Conservation (phyloP, 2,888 invertebrate genomes). For the Macrophya alboannulata region DNA sequence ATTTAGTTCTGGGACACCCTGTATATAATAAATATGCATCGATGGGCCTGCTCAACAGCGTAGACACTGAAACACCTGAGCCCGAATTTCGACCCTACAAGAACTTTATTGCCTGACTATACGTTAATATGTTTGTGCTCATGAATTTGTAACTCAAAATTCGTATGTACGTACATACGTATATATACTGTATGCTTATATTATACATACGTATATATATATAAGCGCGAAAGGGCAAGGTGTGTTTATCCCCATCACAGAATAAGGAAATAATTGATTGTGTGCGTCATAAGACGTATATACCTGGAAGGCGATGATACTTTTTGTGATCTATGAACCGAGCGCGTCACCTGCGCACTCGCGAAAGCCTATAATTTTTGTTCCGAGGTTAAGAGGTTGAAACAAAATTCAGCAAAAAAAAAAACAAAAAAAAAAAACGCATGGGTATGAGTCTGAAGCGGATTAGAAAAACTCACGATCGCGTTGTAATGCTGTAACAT, state of each 20-base stretch:
- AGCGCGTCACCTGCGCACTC: neutral
- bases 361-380: neutral
- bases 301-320: neutral
- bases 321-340: conserved; percentile 7
- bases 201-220: no score
- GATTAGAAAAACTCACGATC: neutral
- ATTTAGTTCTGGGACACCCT: no score
- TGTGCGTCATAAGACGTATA: conserved; percentile 9
- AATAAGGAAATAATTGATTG: neutral
- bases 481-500: neutral
- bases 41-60: no score
- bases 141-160: no score
- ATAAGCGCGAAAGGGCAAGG: neutral
- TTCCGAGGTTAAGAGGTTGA: neutral
- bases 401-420: neutral
- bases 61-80: no score
- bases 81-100: no score
- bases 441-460: neutral
- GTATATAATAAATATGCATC: no score
- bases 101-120: no score
- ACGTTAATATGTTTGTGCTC: no score
- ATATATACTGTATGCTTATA: neutral
- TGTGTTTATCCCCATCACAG: neutral
- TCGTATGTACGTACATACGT: no score
- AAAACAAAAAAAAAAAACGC: neutral